A percentile compares a stretch with the other conserved stretches of the same genome.
Conservation (phyloP, 1,140 invertebrate species). For the Sarcophaga bullata region DNA sequence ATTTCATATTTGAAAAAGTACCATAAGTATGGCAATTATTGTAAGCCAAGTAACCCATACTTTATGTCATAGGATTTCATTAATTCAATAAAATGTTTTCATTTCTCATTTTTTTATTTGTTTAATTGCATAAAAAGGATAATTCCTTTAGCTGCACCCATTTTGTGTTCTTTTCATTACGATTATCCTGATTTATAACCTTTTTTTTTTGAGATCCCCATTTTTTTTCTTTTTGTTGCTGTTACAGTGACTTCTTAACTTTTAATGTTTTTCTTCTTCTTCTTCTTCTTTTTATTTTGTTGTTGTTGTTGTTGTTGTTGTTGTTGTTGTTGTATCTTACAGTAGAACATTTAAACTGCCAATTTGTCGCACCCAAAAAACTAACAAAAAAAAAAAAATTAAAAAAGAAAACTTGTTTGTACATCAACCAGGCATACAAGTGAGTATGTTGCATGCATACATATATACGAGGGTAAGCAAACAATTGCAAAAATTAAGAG, state of each 20-base stretch:
- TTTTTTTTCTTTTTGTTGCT: not conserved
- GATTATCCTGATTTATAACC: not conserved
- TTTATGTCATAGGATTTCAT: conserved; percentile 6
- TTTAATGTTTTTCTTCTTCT: not conserved
- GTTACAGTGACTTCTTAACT: not conserved
- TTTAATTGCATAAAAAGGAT: conserved; percentile 20
- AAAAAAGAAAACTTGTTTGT: not conserved
- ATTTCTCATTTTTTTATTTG: not conserved
- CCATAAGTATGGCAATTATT: too few relatives aligned
- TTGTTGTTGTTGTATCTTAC: too few relatives aligned
- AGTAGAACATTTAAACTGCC: conserved; percentile 26
- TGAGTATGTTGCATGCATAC: too few relatives aligned
- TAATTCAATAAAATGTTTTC: conserved; percentile 11
- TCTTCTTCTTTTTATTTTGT: too few relatives aligned
- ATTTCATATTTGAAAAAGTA: too few relatives aligned
- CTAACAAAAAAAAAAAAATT: not conserved
- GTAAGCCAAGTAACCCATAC: too few relatives aligned
- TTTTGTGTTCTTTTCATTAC: not conserved
- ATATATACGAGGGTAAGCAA: not conserved
- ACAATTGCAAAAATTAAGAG: not conserved
- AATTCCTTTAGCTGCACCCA: conserved; percentile 34
- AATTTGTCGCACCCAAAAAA: conserved; percentile 36
- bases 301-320: too few relatives aligned
- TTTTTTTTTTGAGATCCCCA: not conserved
- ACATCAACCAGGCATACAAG: conserved; percentile 19